Percentiles rank a stretch among this genome's conserved stretches.
These are phyloP conservation scores for Grammomys dolichurus DNA, from an alignment of 2,113 vertebrate genomes.

Conservation along the genomic window DNA sequence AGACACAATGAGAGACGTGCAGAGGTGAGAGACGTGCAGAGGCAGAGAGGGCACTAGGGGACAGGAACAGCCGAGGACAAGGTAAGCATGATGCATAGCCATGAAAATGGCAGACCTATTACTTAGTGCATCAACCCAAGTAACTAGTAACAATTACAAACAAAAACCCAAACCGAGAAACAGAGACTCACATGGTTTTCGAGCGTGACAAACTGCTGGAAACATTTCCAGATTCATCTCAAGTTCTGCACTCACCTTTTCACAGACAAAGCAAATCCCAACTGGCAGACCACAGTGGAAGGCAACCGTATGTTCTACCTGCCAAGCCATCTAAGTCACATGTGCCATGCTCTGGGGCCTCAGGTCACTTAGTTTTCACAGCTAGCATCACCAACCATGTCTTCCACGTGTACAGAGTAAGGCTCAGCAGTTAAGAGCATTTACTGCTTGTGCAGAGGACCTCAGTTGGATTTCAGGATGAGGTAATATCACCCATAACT, in stretches of 20 bases:
- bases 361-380: background rate
- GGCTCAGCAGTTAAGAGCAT: background rate
- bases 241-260: background rate
- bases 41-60: no score
- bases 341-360: rapidly evolving
- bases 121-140: background rate
- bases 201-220: background rate
- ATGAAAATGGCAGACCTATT: background rate
- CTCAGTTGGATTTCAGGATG: background rate
- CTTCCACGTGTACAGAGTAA: rapidly evolving
- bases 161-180: background rate
- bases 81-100: background rate
- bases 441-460: background rate
- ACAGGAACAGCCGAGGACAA: no score
- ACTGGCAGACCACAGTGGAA: background rate
- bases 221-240: conserved; percentile 34
- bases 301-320: rapidly evolving
- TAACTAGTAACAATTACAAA: background rate
- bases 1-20: background rate
- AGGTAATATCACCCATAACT: no score
- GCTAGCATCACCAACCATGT: no score
- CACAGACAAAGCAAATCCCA: background rate
- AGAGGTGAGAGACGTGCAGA: background rate
- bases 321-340: rapidly evolving
- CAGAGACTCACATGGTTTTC: background rate